These are phyloP conservation scores for Chelonoidis abingdonii DNA, from an alignment of 2,113 vertebrate genomes.

Conservation along the genomic window DNA sequence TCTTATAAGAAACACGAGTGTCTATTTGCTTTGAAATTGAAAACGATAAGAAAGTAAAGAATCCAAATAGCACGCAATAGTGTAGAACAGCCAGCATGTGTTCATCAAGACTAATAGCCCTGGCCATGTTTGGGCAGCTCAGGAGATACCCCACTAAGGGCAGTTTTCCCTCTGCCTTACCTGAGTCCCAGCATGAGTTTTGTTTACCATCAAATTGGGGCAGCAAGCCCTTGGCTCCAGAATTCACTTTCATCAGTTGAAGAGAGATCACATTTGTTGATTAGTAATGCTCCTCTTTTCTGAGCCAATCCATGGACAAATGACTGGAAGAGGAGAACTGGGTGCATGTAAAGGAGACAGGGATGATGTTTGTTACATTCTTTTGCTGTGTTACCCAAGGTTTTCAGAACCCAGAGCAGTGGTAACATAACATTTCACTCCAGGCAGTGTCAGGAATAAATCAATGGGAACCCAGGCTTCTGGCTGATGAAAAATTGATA, in stretches of 20 bases:
- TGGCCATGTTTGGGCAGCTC: neutral
- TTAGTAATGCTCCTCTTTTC: neutral
- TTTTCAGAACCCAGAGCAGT: too few relatives aligned
- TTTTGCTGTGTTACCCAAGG: too few relatives aligned
- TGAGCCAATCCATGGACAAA: neutral
- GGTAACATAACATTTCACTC: too few relatives aligned
- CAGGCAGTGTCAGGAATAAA: too few relatives aligned
- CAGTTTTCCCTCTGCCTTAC: neutral
- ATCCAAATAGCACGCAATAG: neutral
- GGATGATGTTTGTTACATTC: too few relatives aligned
- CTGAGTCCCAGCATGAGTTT: neutral
- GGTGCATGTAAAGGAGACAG: too few relatives aligned
- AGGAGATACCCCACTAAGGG: neutral
- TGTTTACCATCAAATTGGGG: neutral
- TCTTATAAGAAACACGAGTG: neutral
- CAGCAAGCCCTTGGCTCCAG: neutral
- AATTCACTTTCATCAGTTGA: neutral
- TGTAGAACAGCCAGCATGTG: neutral
- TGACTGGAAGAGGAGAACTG: neutral
- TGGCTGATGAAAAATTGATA: too few relatives aligned
- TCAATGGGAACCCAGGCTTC: too few relatives aligned
- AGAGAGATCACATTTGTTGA: neutral
- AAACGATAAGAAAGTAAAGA: too few relatives aligned
- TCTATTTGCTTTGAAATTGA: neutral
- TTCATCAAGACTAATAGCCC: neutral